Evolutionary conservation across 1,140 invertebrate species (phyloP), one percentile per base, ranked within the genome.

Genomic region (Drosophila athabasca): DNA sequence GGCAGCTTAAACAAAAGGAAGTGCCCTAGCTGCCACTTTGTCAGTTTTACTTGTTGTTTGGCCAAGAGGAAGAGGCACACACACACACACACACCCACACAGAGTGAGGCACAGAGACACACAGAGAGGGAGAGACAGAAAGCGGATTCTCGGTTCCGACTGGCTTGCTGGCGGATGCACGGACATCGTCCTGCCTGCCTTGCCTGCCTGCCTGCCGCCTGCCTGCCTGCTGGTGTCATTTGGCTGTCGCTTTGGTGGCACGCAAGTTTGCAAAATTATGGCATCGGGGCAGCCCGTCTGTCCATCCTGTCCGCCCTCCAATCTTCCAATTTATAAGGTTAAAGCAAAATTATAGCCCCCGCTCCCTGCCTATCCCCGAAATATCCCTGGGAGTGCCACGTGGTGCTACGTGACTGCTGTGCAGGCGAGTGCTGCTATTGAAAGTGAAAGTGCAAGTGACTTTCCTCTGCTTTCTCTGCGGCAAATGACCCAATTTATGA

Each of bases 261-360:
- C 83, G 79, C 82, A 88, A 87, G 82, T 87, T 87, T 88, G 82
- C 83, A 87, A 87, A 88, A 87, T 69, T 83, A 78, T 88, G 83
- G 76, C 76, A 83, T 66, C 79, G 66, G 64, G 80, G 65, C 66
- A 55, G 39, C 52, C 15, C 7, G 15, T 43, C 54, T n/a, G 9
- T 15, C 22, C 19, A 3, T 45, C 44, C 13, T 43, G 61, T 43
- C 66, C 62, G 48, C 83, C 79, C 64, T 53, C 57, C 83, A 88
- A 87, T 83, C 79, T 66, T 53, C 57, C 83, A 88, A 87, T 83
- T 87, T 87, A 82, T 87, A 88, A 82, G 82, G 82, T 88, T 87
- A 88, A 87, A 79, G 80, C 74, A 62, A 69, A 69, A 82, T 83
- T 79, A 88, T 79, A 64, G 55, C 55, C 35, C 35, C 11, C 31